phyloP scores from a whole-genome alignment of 2,113 vertebrate genomes.

The Cheirogaleus medius region DNA sequence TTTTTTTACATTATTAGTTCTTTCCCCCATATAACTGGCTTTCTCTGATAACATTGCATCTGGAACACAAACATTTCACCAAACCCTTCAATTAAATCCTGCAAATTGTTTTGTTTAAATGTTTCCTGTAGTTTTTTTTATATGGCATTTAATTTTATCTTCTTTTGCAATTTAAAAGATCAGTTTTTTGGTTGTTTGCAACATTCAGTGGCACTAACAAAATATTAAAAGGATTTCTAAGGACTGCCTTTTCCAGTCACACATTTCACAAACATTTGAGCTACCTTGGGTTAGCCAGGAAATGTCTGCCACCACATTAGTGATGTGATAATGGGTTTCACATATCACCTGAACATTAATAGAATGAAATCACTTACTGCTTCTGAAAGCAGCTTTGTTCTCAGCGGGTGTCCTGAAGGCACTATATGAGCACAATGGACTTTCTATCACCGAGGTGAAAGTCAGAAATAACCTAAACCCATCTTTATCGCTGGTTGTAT shows the following conservation, averaged over 20 bases:
- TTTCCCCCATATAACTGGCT: not conserved
- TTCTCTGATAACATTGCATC: slow-evolving; percentile 21
- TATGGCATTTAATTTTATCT: slow-evolving; percentile 63
- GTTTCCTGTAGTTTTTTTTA: slow-evolving; percentile 48
- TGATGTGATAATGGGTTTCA: slow-evolving; percentile 85
- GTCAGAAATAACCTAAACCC: slow-evolving; percentile 70
- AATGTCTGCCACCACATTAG: slow-evolving; percentile 84
- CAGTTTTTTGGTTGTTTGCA: slow-evolving; percentile 56
- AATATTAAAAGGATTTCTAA: slow-evolving; percentile 78
- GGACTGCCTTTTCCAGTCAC: slow-evolving; percentile 79
- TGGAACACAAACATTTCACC: slow-evolving; percentile 29
- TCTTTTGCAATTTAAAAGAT: slow-evolving; percentile 72
- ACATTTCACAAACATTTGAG: slow-evolving; percentile 71
- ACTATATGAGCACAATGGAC: slow-evolving; percentile 74
- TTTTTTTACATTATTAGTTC: slow-evolving; percentile 2
- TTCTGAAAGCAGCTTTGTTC: slow-evolving; percentile 85
- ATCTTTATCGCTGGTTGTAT: slow-evolving; percentile 57
- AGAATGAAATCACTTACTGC: slow-evolving; percentile 84
- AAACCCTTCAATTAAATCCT: slow-evolving; percentile 47
- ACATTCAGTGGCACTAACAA: slow-evolving; percentile 70
- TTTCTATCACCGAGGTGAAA: slow-evolving; percentile 72
- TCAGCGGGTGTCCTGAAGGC: slow-evolving; percentile 82
- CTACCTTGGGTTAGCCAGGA: slow-evolving; percentile 77
- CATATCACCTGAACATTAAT: slow-evolving; percentile 85
- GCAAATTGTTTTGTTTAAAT: slow-evolving; percentile 52